A percentile compares a stretch with the other conserved stretches of the same genome.
Evolutionary conservation across 2,888 invertebrate genomes (phyloP).

Genomic region (Habrosyne pyritoides): DNA sequence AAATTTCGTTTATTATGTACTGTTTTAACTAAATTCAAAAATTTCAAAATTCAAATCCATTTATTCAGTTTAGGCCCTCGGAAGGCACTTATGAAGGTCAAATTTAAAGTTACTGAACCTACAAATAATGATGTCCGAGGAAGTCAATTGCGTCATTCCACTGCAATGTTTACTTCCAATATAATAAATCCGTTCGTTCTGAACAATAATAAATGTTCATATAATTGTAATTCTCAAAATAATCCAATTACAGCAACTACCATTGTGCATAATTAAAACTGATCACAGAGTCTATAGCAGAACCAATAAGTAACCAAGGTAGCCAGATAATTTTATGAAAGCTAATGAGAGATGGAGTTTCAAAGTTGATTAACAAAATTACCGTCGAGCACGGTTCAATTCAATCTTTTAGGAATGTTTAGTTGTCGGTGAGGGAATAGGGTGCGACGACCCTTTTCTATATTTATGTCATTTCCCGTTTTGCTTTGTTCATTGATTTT

Average conservation of each 20-base stretch:
- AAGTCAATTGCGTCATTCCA: too few species aligned
- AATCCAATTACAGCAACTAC: not conserved
- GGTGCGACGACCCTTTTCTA: slow-evolving; percentile 18
- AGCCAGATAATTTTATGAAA: slow-evolving; percentile 38
- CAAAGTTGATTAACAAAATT: slow-evolving; percentile 60
- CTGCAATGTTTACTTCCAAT: not conserved
- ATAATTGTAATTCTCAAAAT: not conserved
- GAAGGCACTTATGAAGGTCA: too few species aligned
- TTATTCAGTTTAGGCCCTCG: too few species aligned
- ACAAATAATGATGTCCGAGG: too few species aligned
- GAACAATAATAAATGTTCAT: not conserved
- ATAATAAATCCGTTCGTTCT: not conserved
- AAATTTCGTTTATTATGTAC: not conserved
- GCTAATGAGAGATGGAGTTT: slow-evolving; percentile 54
- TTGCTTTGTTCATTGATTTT: not conserved
- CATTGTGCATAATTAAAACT: not conserved
- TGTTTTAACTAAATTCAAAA: too few species aligned
- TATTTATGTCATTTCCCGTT: slow-evolving; percentile 24
- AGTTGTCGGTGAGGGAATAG: slow-evolving; percentile 21
- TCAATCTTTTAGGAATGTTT: slow-evolving; percentile 45
- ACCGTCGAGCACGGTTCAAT: slow-evolving; percentile 23
- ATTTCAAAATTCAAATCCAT: too few species aligned
- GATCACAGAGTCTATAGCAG: slow-evolving; percentile 11
- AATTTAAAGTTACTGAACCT: too few species aligned
- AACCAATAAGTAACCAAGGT: slow-evolving; percentile 33